Evolutionary conservation across 2,888 invertebrate genomes (phyloP), one percentile per base, ranked within the genome.

Genomic region (Hyposoter didymator): DNA sequence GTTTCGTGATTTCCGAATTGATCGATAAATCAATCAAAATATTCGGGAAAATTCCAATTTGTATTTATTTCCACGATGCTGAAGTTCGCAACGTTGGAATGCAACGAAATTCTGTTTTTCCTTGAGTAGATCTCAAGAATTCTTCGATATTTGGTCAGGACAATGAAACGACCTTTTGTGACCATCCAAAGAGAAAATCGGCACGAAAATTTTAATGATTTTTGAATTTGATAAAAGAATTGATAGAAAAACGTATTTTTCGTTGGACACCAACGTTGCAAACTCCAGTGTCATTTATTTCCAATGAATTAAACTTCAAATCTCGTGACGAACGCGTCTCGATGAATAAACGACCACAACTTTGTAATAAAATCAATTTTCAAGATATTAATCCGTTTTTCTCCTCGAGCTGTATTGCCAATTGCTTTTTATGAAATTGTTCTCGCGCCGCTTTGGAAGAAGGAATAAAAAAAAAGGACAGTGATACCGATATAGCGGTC

Each of bases 341-440:
- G 55, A 59, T 59, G 22, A 59, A 59, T 59, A 28, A 19, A 59
- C 59, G 59, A 35, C 19, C 32, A 55, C 55, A 28, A 39, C 19
- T 55, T 52, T 72, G 43, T 28, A 28, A 10, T 73, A 43, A 59
- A 73, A 39, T 75, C 62, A 45, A 75, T 64, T 62, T 62, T 47
- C 12, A 75, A 39, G 14, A 47, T 32, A 62, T 47, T n/a, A 28
- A 67, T 67, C 43, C 39, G 55, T 78, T 76, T 76, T 22, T 17
- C 17, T 28, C 32, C 52, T 47, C 39, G 45, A 35, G 45, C 19
- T 47, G 35, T 39, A 66, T 35, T 39, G 28, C 76, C 59, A 59
- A 64, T 70, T 78, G 59, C 55, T 49, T 49, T 64, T 70, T 62
- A 79, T 59, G 59, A 55, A 79, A 79, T 72, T 70, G 73, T 81